These are phyloP conservation scores for Paedocypris micromegethes DNA, from an alignment of 2,797 vertebrate species.

Conservation along the genomic window DNA sequence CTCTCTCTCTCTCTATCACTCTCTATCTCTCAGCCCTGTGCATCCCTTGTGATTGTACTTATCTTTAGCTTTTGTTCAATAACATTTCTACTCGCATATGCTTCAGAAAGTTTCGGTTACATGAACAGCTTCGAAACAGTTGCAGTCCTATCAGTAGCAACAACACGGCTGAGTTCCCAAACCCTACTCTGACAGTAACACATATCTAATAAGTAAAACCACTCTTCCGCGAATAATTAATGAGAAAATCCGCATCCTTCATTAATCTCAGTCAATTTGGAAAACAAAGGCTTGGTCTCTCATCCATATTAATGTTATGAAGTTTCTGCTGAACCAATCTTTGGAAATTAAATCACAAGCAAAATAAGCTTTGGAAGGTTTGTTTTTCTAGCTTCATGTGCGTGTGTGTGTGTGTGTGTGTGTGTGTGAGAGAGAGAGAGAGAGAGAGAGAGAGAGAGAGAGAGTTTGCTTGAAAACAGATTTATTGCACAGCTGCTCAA, in stretches of 20 bases:
- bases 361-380: slow-evolving; percentile 29
- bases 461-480: slow-evolving; percentile 34
- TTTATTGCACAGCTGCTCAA: slow-evolving; percentile 54
- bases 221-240: slow-evolving; percentile 72
- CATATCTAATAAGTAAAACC: slow-evolving; percentile 77
- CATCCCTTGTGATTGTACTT: slow-evolving; percentile 9
- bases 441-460: slow-evolving; percentile 23
- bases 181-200: slow-evolving; percentile 75
- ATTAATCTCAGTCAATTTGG: slow-evolving; percentile 45
- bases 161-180: slow-evolving; percentile 36
- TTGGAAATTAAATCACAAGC: slow-evolving; percentile 29
- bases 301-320: slow-evolving; percentile 30
- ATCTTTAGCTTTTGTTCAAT: not conserved
- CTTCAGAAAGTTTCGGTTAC: slow-evolving; percentile 2
- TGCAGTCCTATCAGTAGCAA: slow-evolving; percentile 31
- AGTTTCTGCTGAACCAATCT: slow-evolving; percentile 27
- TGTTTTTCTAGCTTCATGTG: slow-evolving; percentile 34
- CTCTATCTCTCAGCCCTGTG: too few relatives aligned
- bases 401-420: too few relatives aligned
- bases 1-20: too few relatives aligned
- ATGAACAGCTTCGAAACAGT: slow-evolving; percentile 4
- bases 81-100: not conserved
- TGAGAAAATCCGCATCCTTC: slow-evolving; percentile 56
- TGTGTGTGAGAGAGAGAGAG: too few relatives aligned
- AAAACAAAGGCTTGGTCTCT: slow-evolving; percentile 31